Evolutionary conservation across 1,140 invertebrate genomes (phyloP), one percentile per base, ranked within the genome.

Genomic region (Drosophila setifemur): DNA sequence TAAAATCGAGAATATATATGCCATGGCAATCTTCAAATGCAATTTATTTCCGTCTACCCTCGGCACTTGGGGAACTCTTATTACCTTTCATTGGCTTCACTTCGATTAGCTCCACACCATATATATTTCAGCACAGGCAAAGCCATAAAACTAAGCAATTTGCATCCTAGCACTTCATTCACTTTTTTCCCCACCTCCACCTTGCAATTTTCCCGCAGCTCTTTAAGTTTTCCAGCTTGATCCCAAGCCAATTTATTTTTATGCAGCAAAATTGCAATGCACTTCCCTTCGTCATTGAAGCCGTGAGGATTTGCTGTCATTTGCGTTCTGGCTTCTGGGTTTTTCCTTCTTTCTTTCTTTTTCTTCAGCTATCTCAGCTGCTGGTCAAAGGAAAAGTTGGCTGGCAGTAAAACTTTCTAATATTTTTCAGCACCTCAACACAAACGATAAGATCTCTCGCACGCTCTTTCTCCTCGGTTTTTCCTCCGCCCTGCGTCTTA

Each of bases 341-440:
- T 33, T n/a, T n/a, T n/a, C n/a, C n/a, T n/a, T n/a, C n/a, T n/a
- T 33, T 9, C 61, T 35, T 8, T 16, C 12, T 2, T 4, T 12
- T 25, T 19, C 19, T 26, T 18, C 31, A 37, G 33, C 16, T 49
- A 49, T 21, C 67, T 14, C 39, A 42, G 52, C 47, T 45, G 45
- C 55, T 72, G 70, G 70, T 86, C 81, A 85, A 83, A 85, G 74
- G 74, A 70, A 79, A 83, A 85, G 43, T 85, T 85, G 48, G 49
- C 45, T 40, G 25, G 48, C 11, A 33, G 60, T 52, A 82, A 85
- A 85, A 85, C 42, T 85, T 85, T 85, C 79, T 72, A 85, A 85
- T 83, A 83, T 86, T 85, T 81, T 85, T 79, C 81, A 85, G 74
- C 79, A 85, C 79, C 81, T 85, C 66, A 55, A 52, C 81, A 71